These are phyloP conservation scores for Drosophila kohkoa DNA, from an alignment of 1,140 invertebrate genomes.

Conservation along the genomic window DNA sequence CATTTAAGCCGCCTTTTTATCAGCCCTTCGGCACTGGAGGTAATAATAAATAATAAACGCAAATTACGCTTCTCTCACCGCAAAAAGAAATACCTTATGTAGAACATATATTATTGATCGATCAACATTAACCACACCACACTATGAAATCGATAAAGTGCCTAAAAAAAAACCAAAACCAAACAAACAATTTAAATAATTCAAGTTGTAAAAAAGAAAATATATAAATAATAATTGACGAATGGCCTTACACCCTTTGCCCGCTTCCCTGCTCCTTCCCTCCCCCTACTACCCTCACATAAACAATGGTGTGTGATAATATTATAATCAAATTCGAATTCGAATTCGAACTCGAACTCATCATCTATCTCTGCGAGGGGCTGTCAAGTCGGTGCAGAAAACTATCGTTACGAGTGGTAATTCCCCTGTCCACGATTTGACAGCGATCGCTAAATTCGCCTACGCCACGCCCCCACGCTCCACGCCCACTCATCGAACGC, in stretches of 20 bases:
- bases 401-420: slow-evolving; percentile 10
- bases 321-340: slow-evolving; percentile 10
- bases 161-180: slow-evolving; percentile 11
- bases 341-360: slow-evolving; percentile 25
- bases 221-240: slow-evolving; percentile 11
- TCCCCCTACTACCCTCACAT: slow-evolving; percentile 5
- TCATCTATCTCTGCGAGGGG: slow-evolving; percentile 22
- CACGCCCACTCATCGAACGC: slow-evolving; percentile 41
- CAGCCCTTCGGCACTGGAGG: slow-evolving; percentile 86
- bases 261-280: slow-evolving; percentile 22
- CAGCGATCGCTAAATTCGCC: slow-evolving; percentile 34
- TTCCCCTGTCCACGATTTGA: slow-evolving; percentile 41
- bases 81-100: slow-evolving; percentile 46
- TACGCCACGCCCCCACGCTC: neutral
- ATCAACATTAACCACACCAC: slow-evolving; percentile 26
- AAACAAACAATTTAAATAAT: slow-evolving; percentile 3
- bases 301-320: slow-evolving; percentile 72
- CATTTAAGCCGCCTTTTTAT: slow-evolving; percentile 86
- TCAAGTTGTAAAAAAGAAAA: slow-evolving; percentile 16
- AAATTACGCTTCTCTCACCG: slow-evolving; percentile 61
- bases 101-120: slow-evolving; percentile 49
- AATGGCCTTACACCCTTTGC: slow-evolving; percentile 18
- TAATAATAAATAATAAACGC: slow-evolving; percentile 74
- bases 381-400: slow-evolving; percentile 47
- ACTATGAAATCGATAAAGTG: slow-evolving; percentile 52